Conservation (phyloP, 1,140 invertebrate species). For the Cydia amplana region DNA sequence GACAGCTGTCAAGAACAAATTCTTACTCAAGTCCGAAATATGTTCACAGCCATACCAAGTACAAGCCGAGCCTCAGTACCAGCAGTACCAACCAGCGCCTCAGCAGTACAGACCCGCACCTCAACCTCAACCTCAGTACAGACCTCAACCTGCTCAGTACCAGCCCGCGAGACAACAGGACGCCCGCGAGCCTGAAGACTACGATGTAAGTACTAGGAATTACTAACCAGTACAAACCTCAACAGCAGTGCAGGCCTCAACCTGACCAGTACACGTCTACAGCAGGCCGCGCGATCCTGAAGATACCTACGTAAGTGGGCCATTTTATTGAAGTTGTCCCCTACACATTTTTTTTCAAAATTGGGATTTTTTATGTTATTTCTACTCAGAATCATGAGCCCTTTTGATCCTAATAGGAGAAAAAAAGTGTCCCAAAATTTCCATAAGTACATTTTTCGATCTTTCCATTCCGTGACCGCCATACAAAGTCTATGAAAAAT, state of each 20-base stretch:
- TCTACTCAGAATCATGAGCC: too few relatives aligned
- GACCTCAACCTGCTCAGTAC: conserved; percentile 48
- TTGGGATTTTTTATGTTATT: too few relatives aligned
- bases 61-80: conserved; percentile 56
- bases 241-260: conserved; percentile 51
- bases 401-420: too few relatives aligned
- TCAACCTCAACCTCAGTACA: conserved; percentile 55
- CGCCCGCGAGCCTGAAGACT: conserved; percentile 68
- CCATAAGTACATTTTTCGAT: too few relatives aligned
- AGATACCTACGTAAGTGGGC: conserved; percentile 27
- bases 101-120: conserved; percentile 48
- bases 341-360: too few relatives aligned
- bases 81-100: conserved; percentile 40
- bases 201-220: conserved; percentile 63
- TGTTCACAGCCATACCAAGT: conserved; percentile 55
- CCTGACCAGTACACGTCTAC: conserved; percentile 41
- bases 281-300: conserved; percentile 50
- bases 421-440: too few relatives aligned
- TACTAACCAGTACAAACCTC: conserved; percentile 50
- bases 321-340: too few relatives aligned
- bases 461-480: too few relatives aligned
- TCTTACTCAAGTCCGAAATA: neutral
- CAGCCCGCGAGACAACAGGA: conserved; percentile 55
- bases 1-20: too few relatives aligned
- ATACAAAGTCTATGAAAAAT: too few relatives aligned